phyloP scores from a whole-genome alignment of 2,888 invertebrate species.

The Euphydryas editha region DNA sequence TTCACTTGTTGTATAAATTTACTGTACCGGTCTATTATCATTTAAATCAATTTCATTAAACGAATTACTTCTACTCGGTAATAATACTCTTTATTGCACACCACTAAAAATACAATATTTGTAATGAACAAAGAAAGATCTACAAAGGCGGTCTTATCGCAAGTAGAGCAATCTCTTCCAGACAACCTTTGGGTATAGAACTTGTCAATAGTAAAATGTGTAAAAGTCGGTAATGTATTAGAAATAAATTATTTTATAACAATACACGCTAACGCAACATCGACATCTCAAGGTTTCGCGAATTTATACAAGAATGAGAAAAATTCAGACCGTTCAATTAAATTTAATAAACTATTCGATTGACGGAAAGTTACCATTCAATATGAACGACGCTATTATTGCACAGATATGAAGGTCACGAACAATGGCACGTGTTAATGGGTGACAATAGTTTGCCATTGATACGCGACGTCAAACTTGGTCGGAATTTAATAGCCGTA shows the following conservation, averaged over 20 bases:
- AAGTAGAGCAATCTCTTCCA: no score
- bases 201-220: no score
- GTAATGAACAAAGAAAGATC: no score
- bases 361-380: constrained; percentile 26
- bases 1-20: no score
- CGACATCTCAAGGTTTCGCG: neutral
- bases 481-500: neutral
- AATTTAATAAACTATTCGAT: constrained; percentile 31
- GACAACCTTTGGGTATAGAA: no score
- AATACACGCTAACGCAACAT: constrained; percentile 1
- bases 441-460: constrained; percentile 8
- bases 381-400: constrained; percentile 10
- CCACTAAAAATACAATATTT: no score
- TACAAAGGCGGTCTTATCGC: no score
- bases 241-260: neutral
- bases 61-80: no score
- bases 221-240: neutral
- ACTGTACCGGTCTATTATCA: no score
- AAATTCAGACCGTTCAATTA: constrained; percentile 18
- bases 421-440: constrained; percentile 14
- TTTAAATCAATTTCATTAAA: no score
- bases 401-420: constrained; percentile 15
- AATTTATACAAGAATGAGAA: neutral
- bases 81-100: no score
- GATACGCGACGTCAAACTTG: neutral